Percentiles rank a stretch among this genome's conserved stretches.
Evolutionary conservation across 1,140 invertebrate species (phyloP).

Genomic region (Metaphire vulgaris): DNA sequence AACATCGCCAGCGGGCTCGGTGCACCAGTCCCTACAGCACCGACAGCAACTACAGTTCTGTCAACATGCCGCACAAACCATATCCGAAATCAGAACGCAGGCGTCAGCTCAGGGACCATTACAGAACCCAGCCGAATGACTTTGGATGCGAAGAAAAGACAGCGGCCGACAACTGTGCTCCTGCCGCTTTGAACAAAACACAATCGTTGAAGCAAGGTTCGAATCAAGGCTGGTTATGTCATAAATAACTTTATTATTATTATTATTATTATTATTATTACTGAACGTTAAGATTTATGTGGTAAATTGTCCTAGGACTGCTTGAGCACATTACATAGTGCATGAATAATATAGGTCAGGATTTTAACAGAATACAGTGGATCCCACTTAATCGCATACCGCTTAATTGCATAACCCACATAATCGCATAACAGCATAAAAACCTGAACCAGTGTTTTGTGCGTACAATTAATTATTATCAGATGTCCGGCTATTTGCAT

Average conservation of each 20-base stretch:
- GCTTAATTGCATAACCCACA: too few relatives aligned
- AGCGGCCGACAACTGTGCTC: neutral
- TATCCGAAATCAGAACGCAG: constrained; percentile 52
- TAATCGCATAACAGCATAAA: too few relatives aligned
- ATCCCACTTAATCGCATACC: neutral
- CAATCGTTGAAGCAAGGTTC: neutral
- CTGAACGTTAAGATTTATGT: neutral
- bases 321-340: neutral
- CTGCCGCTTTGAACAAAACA: neutral
- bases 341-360: neutral
- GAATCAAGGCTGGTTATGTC: too few relatives aligned
- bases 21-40: constrained; percentile 53
- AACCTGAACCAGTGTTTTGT: too few relatives aligned
- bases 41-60: constrained; percentile 53
- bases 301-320: neutral
- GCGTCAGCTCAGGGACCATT: constrained; percentile 38
- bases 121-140: neutral
- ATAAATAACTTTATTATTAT: too few relatives aligned
- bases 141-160: neutral
- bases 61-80: constrained; percentile 40
- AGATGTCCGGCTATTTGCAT: too few relatives aligned
- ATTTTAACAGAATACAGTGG: neutral
- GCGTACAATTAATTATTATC: too few relatives aligned
- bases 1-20: constrained; percentile 35
- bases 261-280: neutral